phyloP scores from a whole-genome alignment of 1,140 invertebrate species.

The Brachionus plicatilis region DNA sequence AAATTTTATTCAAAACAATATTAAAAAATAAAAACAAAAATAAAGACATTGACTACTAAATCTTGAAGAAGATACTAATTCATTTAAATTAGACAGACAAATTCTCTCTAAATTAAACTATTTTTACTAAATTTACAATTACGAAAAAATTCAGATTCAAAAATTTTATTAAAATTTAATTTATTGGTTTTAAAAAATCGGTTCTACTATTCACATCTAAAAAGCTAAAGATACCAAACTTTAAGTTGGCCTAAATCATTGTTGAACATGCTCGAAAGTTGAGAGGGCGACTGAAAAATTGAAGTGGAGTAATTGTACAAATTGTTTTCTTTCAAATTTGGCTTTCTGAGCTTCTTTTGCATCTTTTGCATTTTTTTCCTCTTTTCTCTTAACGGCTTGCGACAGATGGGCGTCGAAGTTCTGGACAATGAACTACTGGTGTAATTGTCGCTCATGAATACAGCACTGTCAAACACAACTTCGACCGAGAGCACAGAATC shows the following conservation, averaged over 20 bases:
- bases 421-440: not conserved
- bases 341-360: not conserved
- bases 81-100: not conserved
- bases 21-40: too few species aligned
- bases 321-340: not conserved
- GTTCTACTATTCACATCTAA: not conserved
- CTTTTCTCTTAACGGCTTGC: not conserved
- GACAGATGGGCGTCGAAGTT: not conserved
- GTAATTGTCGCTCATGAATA: not conserved
- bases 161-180: not conserved
- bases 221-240: conserved; percentile 3
- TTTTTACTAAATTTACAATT: not conserved
- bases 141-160: not conserved
- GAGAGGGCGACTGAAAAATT: not conserved
- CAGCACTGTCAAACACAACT: not conserved
- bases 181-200: not conserved
- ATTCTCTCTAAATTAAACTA: not conserved
- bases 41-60: too few species aligned
- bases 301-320: not conserved
- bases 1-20: too few species aligned
- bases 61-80: too few species aligned
- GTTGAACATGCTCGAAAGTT: not conserved
- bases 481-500: not conserved
- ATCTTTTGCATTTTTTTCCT: not conserved
- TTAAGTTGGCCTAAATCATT: not conserved